A percentile compares a stretch with the other conserved stretches of the same genome.
Conservation (phyloP, 2,888 invertebrate genomes). For the Hoplodrina blanda region DNA sequence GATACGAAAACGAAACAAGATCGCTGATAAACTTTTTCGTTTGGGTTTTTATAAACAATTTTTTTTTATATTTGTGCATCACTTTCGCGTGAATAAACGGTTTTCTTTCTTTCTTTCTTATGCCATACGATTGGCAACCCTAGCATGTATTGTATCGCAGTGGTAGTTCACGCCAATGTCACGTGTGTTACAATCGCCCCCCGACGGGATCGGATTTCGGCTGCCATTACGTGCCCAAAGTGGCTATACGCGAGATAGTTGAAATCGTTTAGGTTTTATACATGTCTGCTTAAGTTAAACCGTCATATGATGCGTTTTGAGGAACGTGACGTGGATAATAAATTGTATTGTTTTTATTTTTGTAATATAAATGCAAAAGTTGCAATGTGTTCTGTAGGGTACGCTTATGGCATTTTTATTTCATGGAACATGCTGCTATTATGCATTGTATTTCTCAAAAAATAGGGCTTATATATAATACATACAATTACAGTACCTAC, state of each 20-base stretch:
- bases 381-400: conserved; percentile 14
- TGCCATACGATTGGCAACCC: conserved; percentile 34
- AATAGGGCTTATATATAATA: no score
- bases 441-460: neutral
- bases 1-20: no score
- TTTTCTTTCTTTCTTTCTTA: no score
- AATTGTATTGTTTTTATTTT: conserved; percentile 25
- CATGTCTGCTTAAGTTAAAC: conserved; percentile 57
- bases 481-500: no score
- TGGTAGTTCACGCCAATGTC: conserved; percentile 66
- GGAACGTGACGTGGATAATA: conserved; percentile 55
- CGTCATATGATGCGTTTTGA: conserved; percentile 57
- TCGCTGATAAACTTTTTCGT: no score
- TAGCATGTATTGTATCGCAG: conserved; percentile 61
- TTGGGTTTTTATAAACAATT: no score
- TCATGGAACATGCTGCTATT: conserved; percentile 3
- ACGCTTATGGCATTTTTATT: conserved; percentile 13
- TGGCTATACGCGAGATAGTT: conserved; percentile 66
- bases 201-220: conserved; percentile 68
- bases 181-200: conserved; percentile 66
- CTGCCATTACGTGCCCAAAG: conserved; percentile 67
- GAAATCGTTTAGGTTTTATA: conserved; percentile 65
- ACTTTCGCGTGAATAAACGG: no score
- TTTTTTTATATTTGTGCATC: no score
- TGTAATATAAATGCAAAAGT: conserved; percentile 50